Evolutionary conservation across 2,113 vertebrate species (phyloP), one percentile per base, ranked within the genome.

Genomic region (Rhombomys opimus): DNA sequence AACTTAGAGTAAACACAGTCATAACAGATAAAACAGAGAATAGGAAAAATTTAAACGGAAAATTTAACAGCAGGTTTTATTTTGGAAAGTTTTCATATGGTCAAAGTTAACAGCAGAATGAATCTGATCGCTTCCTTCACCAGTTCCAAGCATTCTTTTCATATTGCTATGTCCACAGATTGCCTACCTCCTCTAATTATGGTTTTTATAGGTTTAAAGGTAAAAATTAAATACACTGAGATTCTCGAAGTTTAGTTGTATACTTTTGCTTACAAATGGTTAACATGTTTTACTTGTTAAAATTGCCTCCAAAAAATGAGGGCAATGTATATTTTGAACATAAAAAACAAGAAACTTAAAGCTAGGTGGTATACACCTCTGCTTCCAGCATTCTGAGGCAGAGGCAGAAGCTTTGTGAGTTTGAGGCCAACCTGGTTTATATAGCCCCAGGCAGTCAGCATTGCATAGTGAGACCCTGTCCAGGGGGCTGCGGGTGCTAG

Each of bases 161-260:
- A 94, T 27, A 54, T n/a, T 90, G 38, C 57, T 89, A 76, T 3
- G 17, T 89, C 23, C 11, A 82, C 7, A 20, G 22, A 25, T 68
- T 90, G 38, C 11, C 35, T 13, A 61, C 12, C 32, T 17, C n/a
- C 27, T 61, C 80, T 92, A 46, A 77, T 91, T 54, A 7, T 61
- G 81, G 54, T 30, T 67, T 57, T 63, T 87, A 59, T 2, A 77
- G 18, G 81, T 89, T 85, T 87, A 59, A 54, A 76, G 30, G 13
- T 91, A 78, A 94, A 94, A 81, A 93, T 77, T 91, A 97, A 89
- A 87, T 68, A 87, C 15, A 57, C 18, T 81, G 67, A 84, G 77
- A 89, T 89, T 35, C 61, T 96, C 41, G 65, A 63, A 50, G 91
- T 57, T 87, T 89, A 81, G 22, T 41, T 90, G 27, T 78, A 82